phyloP scores from a whole-genome alignment of 2,797 vertebrate species.

The Poliocrania exsul region DNA sequence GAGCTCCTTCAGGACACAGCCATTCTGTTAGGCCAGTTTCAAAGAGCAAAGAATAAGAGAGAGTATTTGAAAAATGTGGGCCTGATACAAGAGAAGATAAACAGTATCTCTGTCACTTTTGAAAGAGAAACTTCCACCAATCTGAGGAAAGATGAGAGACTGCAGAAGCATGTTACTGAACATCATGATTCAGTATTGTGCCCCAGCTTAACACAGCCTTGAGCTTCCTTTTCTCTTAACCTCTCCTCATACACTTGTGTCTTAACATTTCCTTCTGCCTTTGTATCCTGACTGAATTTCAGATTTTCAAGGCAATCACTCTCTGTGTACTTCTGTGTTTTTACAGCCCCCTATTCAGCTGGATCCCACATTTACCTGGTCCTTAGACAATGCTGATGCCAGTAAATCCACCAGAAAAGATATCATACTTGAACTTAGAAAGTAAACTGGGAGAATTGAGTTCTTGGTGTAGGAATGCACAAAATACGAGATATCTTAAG shows the following conservation, averaged over 20 bases:
- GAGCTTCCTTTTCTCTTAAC: not conserved
- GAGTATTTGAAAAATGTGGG: not conserved
- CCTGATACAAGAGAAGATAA: not conserved
- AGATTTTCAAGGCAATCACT: not conserved
- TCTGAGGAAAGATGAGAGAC: not conserved
- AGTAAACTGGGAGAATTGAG: not conserved
- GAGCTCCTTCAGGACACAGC: not conserved
- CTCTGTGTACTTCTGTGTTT: not conserved
- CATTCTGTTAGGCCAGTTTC: not conserved
- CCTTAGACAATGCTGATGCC: not conserved
- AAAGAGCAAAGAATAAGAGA: not conserved
- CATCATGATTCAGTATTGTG: accelerated
- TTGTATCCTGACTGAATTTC: not conserved
- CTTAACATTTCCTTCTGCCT: not conserved
- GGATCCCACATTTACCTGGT: not conserved
- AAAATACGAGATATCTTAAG: not conserved
- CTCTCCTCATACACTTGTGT: not conserved
- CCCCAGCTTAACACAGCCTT: not conserved
- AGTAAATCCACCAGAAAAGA: not conserved
- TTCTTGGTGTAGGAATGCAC: not conserved
- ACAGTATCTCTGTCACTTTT: not conserved
- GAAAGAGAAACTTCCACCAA: not conserved
- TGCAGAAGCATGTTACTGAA: not conserved
- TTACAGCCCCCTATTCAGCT: not conserved
- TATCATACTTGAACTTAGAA: not conserved